Evolutionary conservation across 2,888 invertebrate species (phyloP).

Genomic region (Neoaliturus tenellus): DNA sequence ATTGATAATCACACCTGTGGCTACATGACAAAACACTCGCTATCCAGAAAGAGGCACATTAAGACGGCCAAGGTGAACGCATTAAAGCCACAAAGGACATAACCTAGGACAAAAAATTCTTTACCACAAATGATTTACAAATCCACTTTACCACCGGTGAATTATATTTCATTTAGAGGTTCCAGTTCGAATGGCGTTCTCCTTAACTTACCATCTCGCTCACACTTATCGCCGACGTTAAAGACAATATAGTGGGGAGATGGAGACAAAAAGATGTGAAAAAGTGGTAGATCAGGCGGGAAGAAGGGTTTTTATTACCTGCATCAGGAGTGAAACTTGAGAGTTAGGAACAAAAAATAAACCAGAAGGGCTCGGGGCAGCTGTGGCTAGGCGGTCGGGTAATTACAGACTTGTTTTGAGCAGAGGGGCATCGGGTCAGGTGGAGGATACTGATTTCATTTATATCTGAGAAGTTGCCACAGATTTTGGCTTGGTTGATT

Average conservation of each 20-base stretch:
- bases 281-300: slow-evolving; percentile 6
- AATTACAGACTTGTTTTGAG: slow-evolving; percentile 31
- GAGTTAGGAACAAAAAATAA: slow-evolving; percentile 30
- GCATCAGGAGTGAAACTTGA: slow-evolving; percentile 17
- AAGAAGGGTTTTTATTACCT: slow-evolving; percentile 38
- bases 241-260: slow-evolving; percentile 21
- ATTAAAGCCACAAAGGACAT: neutral
- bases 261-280: slow-evolving; percentile 23
- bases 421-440: slow-evolving; percentile 28
- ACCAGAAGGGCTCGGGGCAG: slow-evolving; percentile 30
- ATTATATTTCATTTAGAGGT: slow-evolving; percentile 33
- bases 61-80: neutral
- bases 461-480: too few relatives aligned
- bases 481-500: too few relatives aligned
- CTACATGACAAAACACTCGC: too few relatives aligned
- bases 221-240: neutral
- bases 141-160: neutral
- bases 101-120: neutral
- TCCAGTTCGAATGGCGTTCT: neutral
- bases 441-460: neutral
- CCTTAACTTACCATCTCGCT: slow-evolving; percentile 19
- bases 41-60: too few relatives aligned
- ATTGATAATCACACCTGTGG: too few relatives aligned
- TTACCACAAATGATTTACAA: slow-evolving; percentile 3
- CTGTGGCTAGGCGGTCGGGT: neutral